Evolutionary conservation across 2,888 invertebrate genomes (phyloP).

Genomic region (Chesias legatella): DNA sequence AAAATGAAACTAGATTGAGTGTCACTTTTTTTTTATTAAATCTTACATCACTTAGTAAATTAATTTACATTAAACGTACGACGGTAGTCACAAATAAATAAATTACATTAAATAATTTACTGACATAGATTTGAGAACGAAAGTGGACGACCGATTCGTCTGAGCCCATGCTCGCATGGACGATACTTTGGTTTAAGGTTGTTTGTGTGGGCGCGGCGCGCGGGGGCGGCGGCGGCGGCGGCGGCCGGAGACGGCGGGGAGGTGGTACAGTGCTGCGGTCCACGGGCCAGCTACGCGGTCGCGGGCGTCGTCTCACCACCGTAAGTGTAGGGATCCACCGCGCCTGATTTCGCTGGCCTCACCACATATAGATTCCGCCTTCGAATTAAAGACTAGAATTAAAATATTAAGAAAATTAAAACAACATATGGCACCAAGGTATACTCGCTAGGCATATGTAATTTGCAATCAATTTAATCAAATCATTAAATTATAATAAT

Average conservation of each 20-base stretch:
- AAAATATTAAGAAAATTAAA: constrained; percentile 51
- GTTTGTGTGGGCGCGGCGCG: constrained; percentile 51
- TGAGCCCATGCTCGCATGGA: constrained; percentile 52
- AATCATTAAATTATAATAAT: no score
- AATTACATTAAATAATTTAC: constrained; percentile 77
- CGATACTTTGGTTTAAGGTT: constrained; percentile 75
- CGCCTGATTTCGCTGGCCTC: constrained; percentile 77
- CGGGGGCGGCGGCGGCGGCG: not conserved
- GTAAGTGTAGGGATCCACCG: constrained; percentile 81
- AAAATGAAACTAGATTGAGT: constrained; percentile 58
- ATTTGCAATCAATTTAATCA: not conserved
- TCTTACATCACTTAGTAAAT: constrained; percentile 69
- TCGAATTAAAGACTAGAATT: constrained; percentile 80
- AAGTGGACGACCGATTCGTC: constrained; percentile 57
- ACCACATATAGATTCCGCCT: constrained; percentile 83
- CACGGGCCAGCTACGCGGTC: constrained; percentile 44
- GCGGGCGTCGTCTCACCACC: constrained; percentile 66
- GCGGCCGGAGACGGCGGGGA: not conserved
- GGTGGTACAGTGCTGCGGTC: constrained; percentile 17
- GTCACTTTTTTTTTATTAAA: constrained; percentile 57
- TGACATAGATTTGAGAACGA: constrained; percentile 72
- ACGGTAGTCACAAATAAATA: constrained; percentile 76
- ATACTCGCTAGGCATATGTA: not conserved
- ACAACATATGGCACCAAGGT: constrained; percentile 1
- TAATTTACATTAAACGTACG: constrained; percentile 66